Conservation (phyloP, 2,797 vertebrate genomes). For the Tauraco hartlaubi region DNA sequence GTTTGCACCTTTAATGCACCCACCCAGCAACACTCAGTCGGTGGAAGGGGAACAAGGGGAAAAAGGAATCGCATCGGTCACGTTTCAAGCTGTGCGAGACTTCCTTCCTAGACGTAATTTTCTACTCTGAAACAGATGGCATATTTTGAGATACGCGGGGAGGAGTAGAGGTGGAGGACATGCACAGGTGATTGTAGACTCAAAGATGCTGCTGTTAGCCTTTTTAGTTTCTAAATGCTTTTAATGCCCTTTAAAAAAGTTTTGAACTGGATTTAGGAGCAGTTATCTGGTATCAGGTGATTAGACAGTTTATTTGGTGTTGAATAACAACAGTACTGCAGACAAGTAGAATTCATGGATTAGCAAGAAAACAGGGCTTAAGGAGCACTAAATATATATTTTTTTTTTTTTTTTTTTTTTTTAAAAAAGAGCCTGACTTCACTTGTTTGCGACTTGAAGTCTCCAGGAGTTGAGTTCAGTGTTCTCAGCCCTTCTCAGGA, state of each 20-base stretch:
- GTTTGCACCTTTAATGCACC: not conserved
- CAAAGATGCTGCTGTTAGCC: not conserved
- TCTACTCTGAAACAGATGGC: not conserved
- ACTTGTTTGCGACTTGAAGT: not conserved
- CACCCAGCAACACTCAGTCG: not conserved
- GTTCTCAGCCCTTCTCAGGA: not conserved
- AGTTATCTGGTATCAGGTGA: not conserved
- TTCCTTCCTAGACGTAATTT: not conserved
- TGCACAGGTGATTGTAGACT: not conserved
- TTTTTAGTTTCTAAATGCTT: not conserved
- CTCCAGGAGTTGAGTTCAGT: not conserved
- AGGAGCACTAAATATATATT: not conserved
- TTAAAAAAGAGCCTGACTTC: not conserved
- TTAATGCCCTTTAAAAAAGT: not conserved
- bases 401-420: no score
- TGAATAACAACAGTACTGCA: not conserved
- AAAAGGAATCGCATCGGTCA: not conserved
- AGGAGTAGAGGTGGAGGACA: not conserved
- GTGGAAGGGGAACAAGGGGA: not conserved
- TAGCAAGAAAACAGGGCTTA: not conserved
- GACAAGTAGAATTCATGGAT: not conserved
- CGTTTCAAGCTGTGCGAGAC: not conserved
- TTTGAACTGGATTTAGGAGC: not conserved
- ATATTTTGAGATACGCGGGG: fast-evolving
- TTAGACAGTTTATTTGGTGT: not conserved